phyloP scores from a whole-genome alignment of 2,113 vertebrate species.

The Calypte anna region DNA sequence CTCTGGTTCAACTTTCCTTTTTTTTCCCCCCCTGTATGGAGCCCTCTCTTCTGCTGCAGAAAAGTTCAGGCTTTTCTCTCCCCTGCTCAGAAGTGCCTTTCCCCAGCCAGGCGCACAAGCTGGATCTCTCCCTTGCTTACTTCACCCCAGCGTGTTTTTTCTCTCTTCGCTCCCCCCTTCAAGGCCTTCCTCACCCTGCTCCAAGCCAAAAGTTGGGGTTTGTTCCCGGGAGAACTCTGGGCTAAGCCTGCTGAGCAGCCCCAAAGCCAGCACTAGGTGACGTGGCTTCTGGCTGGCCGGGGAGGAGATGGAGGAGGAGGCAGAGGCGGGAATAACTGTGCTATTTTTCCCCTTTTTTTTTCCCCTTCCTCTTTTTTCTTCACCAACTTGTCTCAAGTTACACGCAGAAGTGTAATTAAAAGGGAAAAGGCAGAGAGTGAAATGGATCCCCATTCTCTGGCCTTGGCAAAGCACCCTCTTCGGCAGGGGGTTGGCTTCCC shows the following conservation, averaged over 20 bases:
- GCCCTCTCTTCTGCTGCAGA: not conserved
- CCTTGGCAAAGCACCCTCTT: not conserved
- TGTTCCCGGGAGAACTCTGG: not conserved
- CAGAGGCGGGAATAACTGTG: conserved; percentile 47
- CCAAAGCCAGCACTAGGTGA: conserved; percentile 41
- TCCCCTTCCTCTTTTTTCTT: not conserved
- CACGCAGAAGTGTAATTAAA: conserved; percentile 36
- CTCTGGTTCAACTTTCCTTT: not conserved
- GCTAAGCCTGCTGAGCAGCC: not conserved
- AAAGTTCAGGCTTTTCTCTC: not conserved
- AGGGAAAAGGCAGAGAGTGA: conserved; percentile 17
- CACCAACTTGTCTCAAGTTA: conserved; percentile 69
- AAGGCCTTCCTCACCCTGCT: not conserved
- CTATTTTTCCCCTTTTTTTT: conserved; percentile 26
- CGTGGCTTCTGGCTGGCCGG: conserved; percentile 59
- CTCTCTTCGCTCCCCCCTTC: not conserved
- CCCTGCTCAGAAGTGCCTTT: not conserved
- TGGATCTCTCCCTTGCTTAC: not conserved
- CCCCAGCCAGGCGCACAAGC: not conserved
- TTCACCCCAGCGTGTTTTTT: not conserved
- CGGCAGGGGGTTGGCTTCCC: not conserved
- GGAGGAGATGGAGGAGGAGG: conserved; percentile 65
- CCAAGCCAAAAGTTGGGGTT: not conserved
- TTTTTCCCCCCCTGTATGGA: not conserved
- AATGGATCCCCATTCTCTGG: not conserved